Percentiles rank a stretch among this genome's conserved stretches.
These are phyloP conservation scores for Cynaeus angustus DNA, from an alignment of 2,888 invertebrate genomes.

Conservation along the genomic window DNA sequence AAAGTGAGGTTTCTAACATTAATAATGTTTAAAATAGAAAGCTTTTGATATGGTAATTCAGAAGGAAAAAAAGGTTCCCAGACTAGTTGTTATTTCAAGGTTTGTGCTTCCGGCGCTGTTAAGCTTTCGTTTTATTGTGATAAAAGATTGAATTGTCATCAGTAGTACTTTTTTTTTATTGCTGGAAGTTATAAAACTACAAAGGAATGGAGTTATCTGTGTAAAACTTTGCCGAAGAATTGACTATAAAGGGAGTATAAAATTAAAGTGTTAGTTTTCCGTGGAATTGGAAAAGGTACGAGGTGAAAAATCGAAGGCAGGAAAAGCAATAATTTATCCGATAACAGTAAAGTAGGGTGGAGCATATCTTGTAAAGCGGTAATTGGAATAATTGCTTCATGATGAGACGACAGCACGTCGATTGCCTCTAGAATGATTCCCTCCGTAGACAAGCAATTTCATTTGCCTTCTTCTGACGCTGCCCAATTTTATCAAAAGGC, in stretches of 20 bases:
- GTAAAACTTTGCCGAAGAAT: slow-evolving; percentile 48
- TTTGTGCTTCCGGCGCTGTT: slow-evolving; percentile 36
- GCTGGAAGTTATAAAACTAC: slow-evolving; percentile 50
- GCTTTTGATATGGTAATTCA: slow-evolving; percentile 42
- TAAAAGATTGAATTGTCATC: slow-evolving; percentile 52
- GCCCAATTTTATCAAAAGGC: slow-evolving; percentile 63
- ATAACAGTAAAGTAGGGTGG: slow-evolving; percentile 56
- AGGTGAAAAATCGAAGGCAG: slow-evolving; percentile 44
- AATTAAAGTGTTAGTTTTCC: slow-evolving; percentile 51
- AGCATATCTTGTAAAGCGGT: slow-evolving; percentile 60
- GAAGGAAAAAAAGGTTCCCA: slow-evolving; percentile 9
- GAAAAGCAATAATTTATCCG: slow-evolving; percentile 57
- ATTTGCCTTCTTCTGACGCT: slow-evolving; percentile 56
- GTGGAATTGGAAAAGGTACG: slow-evolving; percentile 43
- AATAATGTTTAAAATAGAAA: slow-evolving; percentile 42
- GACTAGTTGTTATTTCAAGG: slow-evolving; percentile 40
- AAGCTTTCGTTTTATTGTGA: slow-evolving; percentile 45
- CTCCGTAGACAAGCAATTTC: slow-evolving; percentile 62
- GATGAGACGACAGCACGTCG: slow-evolving; percentile 59
- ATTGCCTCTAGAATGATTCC: slow-evolving; percentile 60
- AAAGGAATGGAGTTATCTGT: slow-evolving; percentile 49
- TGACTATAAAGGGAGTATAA: slow-evolving; percentile 49
- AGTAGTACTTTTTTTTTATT: slow-evolving; percentile 44
- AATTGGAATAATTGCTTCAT: slow-evolving; percentile 63
- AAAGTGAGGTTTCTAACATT: slow-evolving; percentile 38